Conservation (phyloP, 2,113 vertebrate species). For the Nothocercus nigrocapillus region DNA sequence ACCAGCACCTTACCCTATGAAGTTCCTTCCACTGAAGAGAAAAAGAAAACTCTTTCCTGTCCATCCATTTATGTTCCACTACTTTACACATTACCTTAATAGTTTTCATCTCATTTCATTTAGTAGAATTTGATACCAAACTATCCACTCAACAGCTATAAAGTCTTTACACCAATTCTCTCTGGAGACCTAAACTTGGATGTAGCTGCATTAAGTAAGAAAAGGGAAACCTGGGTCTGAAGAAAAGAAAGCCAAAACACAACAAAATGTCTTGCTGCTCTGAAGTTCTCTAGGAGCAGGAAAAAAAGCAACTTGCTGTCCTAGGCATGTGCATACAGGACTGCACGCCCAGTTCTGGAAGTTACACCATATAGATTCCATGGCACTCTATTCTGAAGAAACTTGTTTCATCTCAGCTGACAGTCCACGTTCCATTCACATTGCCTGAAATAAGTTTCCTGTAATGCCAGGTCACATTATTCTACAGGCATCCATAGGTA, state of each 20-base stretch:
- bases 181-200: background rate
- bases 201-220: background rate
- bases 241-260: background rate
- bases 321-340: background rate
- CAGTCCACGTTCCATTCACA: background rate
- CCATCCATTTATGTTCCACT: background rate
- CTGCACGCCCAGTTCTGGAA: background rate
- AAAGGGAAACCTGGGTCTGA: background rate
- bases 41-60: background rate
- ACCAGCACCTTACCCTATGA: background rate
- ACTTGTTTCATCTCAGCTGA: conserved; percentile 11
- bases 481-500: background rate
- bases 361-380: conserved; percentile 1
- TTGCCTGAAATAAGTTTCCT: background rate
- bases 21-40: background rate
- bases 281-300: background rate
- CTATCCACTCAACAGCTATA: background rate
- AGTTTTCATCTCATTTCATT: background rate
- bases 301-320: background rate
- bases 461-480: background rate
- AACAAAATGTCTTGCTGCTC: background rate
- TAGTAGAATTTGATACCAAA: background rate
- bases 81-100: background rate
- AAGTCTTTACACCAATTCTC: background rate
- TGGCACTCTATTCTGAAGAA: background rate